Evolutionary conservation across 2,888 invertebrate species (phyloP), one percentile per base, ranked within the genome.

Genomic region (Ormyrus pomaceus): DNA sequence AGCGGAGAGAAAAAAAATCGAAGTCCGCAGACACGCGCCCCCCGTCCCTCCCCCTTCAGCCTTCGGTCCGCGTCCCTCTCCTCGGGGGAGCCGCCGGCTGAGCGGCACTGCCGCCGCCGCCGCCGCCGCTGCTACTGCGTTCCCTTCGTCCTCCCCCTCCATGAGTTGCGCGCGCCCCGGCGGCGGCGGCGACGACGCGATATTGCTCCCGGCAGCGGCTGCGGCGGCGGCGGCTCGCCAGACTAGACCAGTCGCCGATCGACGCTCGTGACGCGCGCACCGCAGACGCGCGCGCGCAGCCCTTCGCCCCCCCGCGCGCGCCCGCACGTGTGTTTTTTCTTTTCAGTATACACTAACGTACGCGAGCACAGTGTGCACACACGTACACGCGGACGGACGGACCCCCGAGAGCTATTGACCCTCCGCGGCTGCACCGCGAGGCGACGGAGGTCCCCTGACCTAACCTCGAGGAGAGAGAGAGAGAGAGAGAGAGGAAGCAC

Each of bases 1-100:
- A 19, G n/a, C 53, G 48, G 64, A 62, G 65, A 75, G 71, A 64
- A 77, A 79, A 81, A 81, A 81, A 81, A 81, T 81, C 81, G 81
- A 81, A 81, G 78, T 59, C 51, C 68, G 68, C 68, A 81, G 81
- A 81, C 81, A 68, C 72, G 68, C 75, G 73, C 59, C 75, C 50
- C 46, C 59, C 7, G n/a, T 19, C 55, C 68, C 68, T 62, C 10
- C 51, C 66, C 9, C 58, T 8, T 51, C 11, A 51, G 59, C 45
- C 79, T 19, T 19, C 19, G 19, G 19, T 19, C 1, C 19, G 19
- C 55, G 5, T 48, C 11, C 50, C 13, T 6, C 50, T 46, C 13
- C 50, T 6, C 0, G 0, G 2, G 50, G 69, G 69, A 71, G 69
- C 82, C 82, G 7, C 70, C 34, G 77, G 51, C 5, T 82, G 82